phyloP scores from a whole-genome alignment of 2,113 vertebrate genomes.

The Ranitomeya imitator region DNA sequence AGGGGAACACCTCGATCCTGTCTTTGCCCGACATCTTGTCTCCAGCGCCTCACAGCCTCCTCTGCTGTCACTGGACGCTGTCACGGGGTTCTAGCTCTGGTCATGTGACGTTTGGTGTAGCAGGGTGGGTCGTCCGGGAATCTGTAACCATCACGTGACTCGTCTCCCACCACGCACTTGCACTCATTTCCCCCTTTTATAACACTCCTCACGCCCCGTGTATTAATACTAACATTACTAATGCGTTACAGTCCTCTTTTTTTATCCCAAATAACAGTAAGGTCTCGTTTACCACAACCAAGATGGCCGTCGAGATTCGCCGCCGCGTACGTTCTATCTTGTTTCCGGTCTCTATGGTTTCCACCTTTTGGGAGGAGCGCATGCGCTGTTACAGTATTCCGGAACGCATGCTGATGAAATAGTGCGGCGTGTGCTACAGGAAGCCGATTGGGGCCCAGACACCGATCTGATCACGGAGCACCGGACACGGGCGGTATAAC shows the following conservation, averaged over 20 bases:
- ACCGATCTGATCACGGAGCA: background rate
- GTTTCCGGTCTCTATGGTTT: background rate
- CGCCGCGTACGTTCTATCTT: background rate
- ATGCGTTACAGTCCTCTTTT: background rate
- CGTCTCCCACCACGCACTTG: background rate
- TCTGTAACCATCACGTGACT: background rate
- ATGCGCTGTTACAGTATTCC: background rate
- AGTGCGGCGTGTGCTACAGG: slow-evolving; percentile 20
- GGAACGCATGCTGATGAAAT: slow-evolving; percentile 47
- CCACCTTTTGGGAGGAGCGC: background rate
- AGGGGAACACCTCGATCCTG: slow-evolving; percentile 94
- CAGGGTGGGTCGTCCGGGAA: background rate
- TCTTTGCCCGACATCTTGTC: slow-evolving; percentile 91
- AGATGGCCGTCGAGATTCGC: background rate
- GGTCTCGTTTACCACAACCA: background rate
- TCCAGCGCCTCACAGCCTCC: background rate
- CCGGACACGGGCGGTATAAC: background rate
- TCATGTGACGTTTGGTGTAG: slow-evolving; percentile 22
- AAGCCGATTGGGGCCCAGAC: background rate
- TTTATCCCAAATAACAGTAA: background rate
- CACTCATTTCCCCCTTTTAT: background rate
- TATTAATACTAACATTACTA: background rate
- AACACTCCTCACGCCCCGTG: too few species aligned
- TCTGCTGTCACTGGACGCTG: background rate
- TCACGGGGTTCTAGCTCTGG: background rate